A percentile compares a stretch with the other conserved stretches of the same genome.
Conservation (phyloP, 2,888 invertebrate genomes). For the Acanthococcus lagerstroemiae region DNA sequence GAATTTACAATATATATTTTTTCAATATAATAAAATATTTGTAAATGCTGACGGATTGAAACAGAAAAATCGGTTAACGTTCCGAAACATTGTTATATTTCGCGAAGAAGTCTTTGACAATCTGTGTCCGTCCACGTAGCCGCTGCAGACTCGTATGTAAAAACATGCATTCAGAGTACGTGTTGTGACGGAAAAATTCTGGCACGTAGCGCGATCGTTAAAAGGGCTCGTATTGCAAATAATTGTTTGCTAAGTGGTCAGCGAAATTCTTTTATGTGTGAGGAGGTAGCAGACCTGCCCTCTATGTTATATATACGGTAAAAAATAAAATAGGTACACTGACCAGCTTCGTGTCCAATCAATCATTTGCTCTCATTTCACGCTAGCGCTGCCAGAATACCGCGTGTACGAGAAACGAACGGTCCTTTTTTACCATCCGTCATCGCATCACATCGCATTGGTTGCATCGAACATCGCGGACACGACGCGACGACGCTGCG, state of each 20-base stretch:
- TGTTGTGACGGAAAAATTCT: conserved; percentile 7
- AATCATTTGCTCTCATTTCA: conserved; percentile 30
- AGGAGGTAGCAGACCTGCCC: background rate
- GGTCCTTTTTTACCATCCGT: conserved; percentile 23
- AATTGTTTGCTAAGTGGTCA: conserved; percentile 5
- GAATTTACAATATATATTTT: too few species aligned
- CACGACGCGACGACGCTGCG: too few species aligned
- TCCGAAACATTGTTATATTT: too few species aligned
- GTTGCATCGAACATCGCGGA: too few species aligned
- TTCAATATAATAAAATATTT: background rate
- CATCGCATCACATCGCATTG: conserved; percentile 6
- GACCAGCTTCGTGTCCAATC: conserved; percentile 28
- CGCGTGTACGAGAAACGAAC: conserved; percentile 17
- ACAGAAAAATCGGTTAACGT: background rate
- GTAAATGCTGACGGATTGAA: background rate
- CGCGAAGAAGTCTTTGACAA: background rate
- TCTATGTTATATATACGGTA: background rate
- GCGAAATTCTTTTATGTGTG: background rate
- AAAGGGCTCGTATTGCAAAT: conserved; percentile 10
- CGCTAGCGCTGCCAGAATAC: too few species aligned
- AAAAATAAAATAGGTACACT: conserved; percentile 22
- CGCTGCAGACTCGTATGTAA: background rate
- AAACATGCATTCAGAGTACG: background rate
- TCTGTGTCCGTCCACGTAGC: too few species aligned
- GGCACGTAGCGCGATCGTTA: conserved; percentile 2